A percentile compares a stretch with the other conserved stretches of the same genome.
Conservation (phyloP, 2,797 vertebrate genomes). For the Sus cebifrons region DNA sequence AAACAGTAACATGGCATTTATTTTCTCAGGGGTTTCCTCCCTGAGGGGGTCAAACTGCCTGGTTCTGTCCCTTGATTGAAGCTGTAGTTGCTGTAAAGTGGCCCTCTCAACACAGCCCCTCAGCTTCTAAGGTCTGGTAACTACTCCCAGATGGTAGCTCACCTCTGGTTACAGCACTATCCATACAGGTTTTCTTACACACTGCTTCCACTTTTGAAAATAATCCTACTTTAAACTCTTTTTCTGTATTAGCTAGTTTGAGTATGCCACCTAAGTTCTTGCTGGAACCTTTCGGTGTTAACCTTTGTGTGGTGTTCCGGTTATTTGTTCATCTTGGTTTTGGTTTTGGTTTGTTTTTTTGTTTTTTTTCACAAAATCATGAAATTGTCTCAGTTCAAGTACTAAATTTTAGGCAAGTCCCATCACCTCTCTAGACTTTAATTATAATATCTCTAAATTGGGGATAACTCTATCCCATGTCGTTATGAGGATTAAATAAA, state of each 20-base stretch:
- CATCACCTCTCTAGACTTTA: slow-evolving; percentile 18
- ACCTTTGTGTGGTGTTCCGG: neutral
- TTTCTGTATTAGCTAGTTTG: neutral
- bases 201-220: neutral
- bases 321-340: neutral
- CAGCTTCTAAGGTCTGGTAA: neutral
- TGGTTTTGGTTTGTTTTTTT: neutral
- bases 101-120: neutral
- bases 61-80: slow-evolving; percentile 31
- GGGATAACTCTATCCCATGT: neutral
- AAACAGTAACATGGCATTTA: neutral
- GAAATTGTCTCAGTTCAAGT: slow-evolving; percentile 11
- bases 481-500: slow-evolving; percentile 48
- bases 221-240: neutral
- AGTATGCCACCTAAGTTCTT: neutral
- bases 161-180: neutral
- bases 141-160: neutral
- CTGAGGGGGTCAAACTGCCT: neutral
- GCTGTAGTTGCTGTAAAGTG: neutral
- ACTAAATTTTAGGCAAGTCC: slow-evolving; percentile 30
- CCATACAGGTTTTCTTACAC: neutral
- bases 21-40: neutral
- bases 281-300: neutral
- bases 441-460: neutral
- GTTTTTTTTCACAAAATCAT: slow-evolving; percentile 20